Base-by-base conservation (phyloP, 2,113 vertebrate genomes). In the Bambusicola thoracicus region DNA sequence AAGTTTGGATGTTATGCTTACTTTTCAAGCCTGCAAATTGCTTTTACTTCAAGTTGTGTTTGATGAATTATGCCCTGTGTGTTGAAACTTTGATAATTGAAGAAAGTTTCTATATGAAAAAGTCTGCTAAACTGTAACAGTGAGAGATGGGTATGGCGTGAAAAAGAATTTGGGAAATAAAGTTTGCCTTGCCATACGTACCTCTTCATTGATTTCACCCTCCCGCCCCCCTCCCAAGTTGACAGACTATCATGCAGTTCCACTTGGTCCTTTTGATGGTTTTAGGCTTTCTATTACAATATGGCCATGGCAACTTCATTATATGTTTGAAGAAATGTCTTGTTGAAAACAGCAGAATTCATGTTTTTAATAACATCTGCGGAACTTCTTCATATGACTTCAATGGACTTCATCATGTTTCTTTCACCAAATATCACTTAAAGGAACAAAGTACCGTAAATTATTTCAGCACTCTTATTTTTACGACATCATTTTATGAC, bases 301-400 rank as follows among this genome's bases (percentile, higher is more conserved):
- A 40, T 38, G n/a, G 19, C 48, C 58, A 58, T 88, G 56, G 93
- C 75, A 93, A 81, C 90, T 93, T 94, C 25, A 86, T 89, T 86
- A 2, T 22, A 22, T 41, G 25, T 65, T 96, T 93, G 66, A 86
- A 67, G 44, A 72, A 92, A 24, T 43, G 66, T 43, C 40, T 75
- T 56, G 38, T 29, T 95, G 91, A 87, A 91, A 85, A 59, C 1
- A 2, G 43, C 89, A 22, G 17, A 43, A 81, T 53, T 81, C 0
- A 1, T 84, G 69, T 94, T 84, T 92, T 95, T 79, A 44, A 56
- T 90, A 91, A 51, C 86, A 8, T 41, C 43, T 84, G 10, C 13
- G 22, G 75, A 18, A 34, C 72, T 88, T 48, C 72, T 78, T 84
- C 27, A 65, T 4, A 2, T 85, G 75, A 63, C 38, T 25, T 81